A percentile compares a stretch with the other conserved stretches of the same genome.
phyloP scores from a whole-genome alignment of 2,113 vertebrate genomes.

The Chionomys nivalis region DNA sequence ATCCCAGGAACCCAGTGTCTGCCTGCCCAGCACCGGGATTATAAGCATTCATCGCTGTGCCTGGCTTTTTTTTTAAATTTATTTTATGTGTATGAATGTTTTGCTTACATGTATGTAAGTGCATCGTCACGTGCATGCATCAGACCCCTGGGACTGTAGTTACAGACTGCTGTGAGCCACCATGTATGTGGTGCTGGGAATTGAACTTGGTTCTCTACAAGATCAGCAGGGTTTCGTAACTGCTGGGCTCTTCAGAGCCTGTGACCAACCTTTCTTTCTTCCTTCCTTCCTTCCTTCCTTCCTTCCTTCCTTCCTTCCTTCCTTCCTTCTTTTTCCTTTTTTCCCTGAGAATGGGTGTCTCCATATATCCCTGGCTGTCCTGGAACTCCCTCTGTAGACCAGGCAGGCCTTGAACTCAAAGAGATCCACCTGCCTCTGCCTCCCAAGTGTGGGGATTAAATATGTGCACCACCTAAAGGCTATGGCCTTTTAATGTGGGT shows the following conservation, averaged over 20 bases:
- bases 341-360: not conserved
- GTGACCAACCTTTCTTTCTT: not conserved
- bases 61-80: not conserved
- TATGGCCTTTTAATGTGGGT: not conserved
- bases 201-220: not conserved
- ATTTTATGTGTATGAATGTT: not conserved
- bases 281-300: fast-evolving
- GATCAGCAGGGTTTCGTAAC: not conserved
- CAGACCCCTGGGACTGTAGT: not conserved
- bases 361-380: not conserved
- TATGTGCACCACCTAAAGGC: not conserved
- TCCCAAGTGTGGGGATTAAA: too few species aligned
- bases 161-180: not conserved
- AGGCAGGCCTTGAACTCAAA: too few species aligned
- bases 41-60: not conserved
- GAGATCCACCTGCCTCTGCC: too few species aligned
- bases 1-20: not conserved
- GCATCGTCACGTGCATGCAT: not conserved
- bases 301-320: fast-evolving
- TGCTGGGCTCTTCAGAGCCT: not conserved
- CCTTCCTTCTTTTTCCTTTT: too few species aligned
- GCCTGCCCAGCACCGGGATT: not conserved
- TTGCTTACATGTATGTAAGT: not conserved
- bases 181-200: not conserved
- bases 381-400: too few species aligned